A percentile compares a stretch with the other conserved stretches of the same genome.
Evolutionary conservation across 1,140 invertebrate species (phyloP).

Genomic region (Zeugodacus cucurbitae): DNA sequence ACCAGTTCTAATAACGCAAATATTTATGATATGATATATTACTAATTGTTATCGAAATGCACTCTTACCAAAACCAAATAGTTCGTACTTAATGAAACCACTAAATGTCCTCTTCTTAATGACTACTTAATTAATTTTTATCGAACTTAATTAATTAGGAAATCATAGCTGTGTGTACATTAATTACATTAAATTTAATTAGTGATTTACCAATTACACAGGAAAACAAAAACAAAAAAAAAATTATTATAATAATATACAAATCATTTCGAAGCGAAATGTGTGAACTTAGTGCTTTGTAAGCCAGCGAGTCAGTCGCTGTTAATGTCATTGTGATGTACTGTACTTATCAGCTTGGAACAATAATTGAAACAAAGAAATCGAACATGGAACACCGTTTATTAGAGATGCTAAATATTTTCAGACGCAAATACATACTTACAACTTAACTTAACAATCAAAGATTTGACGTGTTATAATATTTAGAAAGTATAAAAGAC

Average conservation of each 20-base stretch:
- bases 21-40: background rate
- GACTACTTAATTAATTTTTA: background rate
- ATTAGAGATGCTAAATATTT: constrained; percentile 27
- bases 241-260: background rate
- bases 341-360: constrained; percentile 38
- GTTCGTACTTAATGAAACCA: background rate
- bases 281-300: constrained; percentile 15
- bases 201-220: background rate
- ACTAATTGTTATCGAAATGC: constrained; percentile 14
- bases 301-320: constrained; percentile 28
- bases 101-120: background rate
- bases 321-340: constrained; percentile 39
- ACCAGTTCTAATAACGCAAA: background rate
- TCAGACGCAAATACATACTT: background rate
- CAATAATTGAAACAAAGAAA: constrained; percentile 33
- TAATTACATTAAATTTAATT: background rate
- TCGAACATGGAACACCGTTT: background rate
- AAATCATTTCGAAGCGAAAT: background rate
- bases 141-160: background rate
- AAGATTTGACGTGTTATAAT: background rate
- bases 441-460: background rate
- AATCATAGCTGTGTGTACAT: constrained; percentile 4
- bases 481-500: background rate
- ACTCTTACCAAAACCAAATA: background rate
- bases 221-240: background rate